Evolutionary conservation across 2,888 invertebrate species (phyloP).

Genomic region (Sesia bembeciformis): DNA sequence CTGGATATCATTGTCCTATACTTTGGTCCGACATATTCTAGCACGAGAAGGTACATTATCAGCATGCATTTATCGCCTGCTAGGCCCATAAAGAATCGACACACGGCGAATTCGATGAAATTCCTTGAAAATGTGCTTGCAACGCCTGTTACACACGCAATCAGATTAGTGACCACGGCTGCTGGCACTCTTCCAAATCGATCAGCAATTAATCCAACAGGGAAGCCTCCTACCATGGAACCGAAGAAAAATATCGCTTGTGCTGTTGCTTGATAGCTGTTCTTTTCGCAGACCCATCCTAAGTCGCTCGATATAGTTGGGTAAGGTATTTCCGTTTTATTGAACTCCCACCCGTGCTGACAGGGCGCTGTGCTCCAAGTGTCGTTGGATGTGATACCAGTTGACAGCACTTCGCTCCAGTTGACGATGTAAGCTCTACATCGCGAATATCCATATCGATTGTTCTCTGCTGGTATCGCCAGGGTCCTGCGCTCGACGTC

Average conservation of each 20-base stretch:
- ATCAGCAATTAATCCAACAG: slow-evolving; percentile 8
- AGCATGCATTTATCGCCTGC: slow-evolving; percentile 9
- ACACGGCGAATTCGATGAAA: slow-evolving; percentile 5
- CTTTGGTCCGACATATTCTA: slow-evolving; percentile 10
- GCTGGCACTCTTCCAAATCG: slow-evolving; percentile 8
- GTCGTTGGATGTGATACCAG: neutral
- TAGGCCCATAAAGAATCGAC: slow-evolving; percentile 8
- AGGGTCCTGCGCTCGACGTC: slow-evolving; percentile 2
- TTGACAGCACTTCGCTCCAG: slow-evolving; percentile 6
- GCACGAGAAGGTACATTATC: slow-evolving; percentile 7
- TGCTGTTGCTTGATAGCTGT: slow-evolving; percentile 8
- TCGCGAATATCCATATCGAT: slow-evolving; percentile 2
- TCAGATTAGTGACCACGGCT: slow-evolving; percentile 4
- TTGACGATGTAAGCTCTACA: slow-evolving; percentile 6
- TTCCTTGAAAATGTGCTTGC: slow-evolving; percentile 5
- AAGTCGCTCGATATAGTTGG: slow-evolving; percentile 7
- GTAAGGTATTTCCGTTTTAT: slow-evolving; percentile 8
- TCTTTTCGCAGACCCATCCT: slow-evolving; percentile 9
- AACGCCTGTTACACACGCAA: slow-evolving; percentile 6
- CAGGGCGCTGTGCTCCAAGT: slow-evolving; percentile 1
- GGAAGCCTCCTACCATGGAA: slow-evolving; percentile 6
- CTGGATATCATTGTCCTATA: slow-evolving; percentile 8
- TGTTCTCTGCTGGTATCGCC: slow-evolving; percentile 5
- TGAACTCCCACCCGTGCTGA: slow-evolving; percentile 9
- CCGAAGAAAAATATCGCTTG: slow-evolving; percentile 10